phyloP scores from a whole-genome alignment of 2,797 vertebrate genomes.

The Acanthurus lineatus region DNA sequence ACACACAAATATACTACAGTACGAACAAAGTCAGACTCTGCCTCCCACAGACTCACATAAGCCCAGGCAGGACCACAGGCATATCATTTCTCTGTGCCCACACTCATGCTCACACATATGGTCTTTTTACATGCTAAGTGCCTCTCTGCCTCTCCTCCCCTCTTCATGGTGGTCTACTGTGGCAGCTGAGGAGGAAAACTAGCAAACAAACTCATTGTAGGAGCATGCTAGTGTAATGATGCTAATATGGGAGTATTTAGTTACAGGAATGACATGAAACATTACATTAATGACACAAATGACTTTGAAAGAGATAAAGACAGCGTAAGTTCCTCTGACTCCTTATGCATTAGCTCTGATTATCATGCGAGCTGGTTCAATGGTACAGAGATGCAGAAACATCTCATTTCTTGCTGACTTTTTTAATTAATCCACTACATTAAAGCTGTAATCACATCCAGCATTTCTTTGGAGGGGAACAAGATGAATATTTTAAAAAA shows the following conservation, averaged over 20 bases:
- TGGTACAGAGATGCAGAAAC: background rate
- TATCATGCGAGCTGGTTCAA: conserved; percentile 4
- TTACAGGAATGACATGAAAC: conserved; percentile 23
- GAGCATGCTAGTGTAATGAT: conserved; percentile 39
- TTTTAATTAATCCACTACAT: conserved; percentile 10
- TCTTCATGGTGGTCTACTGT: conserved; percentile 76
- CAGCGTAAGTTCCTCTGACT: conserved; percentile 7
- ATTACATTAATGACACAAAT: conserved; percentile 13
- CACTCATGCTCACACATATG: conserved; percentile 76
- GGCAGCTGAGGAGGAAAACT: conserved; percentile 47
- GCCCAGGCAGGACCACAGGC: conserved; percentile 71
- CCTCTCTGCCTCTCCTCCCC: conserved; percentile 51
- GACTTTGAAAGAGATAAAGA: conserved; percentile 10
- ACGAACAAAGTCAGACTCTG: conserved; percentile 70
- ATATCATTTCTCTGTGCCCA: conserved; percentile 71
- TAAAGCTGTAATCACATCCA: conserved; percentile 27
- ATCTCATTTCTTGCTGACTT: background rate
- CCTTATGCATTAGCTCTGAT: conserved; percentile 27
- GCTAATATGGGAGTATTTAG: conserved; percentile 35
- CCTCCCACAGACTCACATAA: conserved; percentile 74
- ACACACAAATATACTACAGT: conserved; percentile 56
- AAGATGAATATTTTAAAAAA: conserved; percentile 16
- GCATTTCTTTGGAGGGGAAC: conserved; percentile 16
- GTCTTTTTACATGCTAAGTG: conserved; percentile 74
- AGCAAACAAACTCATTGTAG: conserved; percentile 53